phyloP scores from a whole-genome alignment of 2,888 invertebrate genomes.

The Aphidius colemani region DNA sequence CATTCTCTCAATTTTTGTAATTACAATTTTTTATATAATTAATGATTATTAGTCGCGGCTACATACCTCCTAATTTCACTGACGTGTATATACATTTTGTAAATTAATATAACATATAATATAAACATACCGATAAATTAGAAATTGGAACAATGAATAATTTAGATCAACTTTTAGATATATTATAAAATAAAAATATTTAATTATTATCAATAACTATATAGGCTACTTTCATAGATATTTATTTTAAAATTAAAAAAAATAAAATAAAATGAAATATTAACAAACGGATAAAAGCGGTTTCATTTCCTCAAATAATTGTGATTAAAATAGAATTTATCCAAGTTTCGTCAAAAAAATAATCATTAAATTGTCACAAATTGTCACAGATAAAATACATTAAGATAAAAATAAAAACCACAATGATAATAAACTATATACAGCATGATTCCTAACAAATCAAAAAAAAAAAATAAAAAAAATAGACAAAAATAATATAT shows the following conservation, averaged over 20 bases:
- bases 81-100: conserved; percentile 1
- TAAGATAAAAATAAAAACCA: too few species aligned
- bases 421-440: too few species aligned
- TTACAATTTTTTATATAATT: too few species aligned
- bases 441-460: too few species aligned
- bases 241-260: too few species aligned
- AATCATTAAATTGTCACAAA: too few species aligned
- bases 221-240: too few species aligned
- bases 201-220: too few species aligned
- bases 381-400: too few species aligned
- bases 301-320: conserved; percentile 13
- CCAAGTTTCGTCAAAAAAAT: neutral
- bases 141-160: neutral
- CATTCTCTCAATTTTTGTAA: too few species aligned
- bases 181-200: too few species aligned
- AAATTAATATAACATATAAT: neutral
- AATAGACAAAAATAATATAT: neutral
- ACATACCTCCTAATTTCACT: conserved; percentile 14
- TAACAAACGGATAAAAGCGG: conserved; percentile 8
- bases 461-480: too few species aligned
- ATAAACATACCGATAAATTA: neutral
- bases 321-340: neutral
- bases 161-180: neutral
- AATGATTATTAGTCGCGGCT: neutral
- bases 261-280: neutral